These are phyloP conservation scores for Scomber japonicus DNA, from an alignment of 2,113 vertebrate species.

Conservation along the genomic window DNA sequence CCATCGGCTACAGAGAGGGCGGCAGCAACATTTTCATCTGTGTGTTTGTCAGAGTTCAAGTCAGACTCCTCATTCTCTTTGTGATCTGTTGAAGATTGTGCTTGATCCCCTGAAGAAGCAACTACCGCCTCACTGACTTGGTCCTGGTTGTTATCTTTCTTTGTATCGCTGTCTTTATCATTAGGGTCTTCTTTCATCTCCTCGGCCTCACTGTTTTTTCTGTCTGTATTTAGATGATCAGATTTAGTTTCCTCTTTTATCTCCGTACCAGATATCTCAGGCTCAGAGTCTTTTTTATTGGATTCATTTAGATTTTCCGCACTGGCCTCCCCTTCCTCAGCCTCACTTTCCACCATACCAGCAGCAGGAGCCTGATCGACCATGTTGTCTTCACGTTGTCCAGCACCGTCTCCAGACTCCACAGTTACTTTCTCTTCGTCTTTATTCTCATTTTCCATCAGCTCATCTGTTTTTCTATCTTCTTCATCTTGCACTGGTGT, in stretches of 20 bases:
- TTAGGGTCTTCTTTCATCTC: constrained; percentile 29
- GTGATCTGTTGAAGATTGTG: background rate
- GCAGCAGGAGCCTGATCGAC: background rate
- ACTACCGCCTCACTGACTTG: background rate
- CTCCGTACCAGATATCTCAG: background rate
- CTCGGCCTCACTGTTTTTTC: background rate
- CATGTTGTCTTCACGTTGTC: constrained; percentile 3
- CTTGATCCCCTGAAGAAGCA: constrained; percentile 2
- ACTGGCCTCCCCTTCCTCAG: background rate
- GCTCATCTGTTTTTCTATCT: constrained; percentile 16
- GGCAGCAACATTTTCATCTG: background rate
- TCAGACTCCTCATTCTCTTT: constrained; percentile 1
- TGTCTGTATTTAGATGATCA: background rate
- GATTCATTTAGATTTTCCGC: constrained; percentile 19
- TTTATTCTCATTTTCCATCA: background rate
- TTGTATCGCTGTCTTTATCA: constrained; percentile 21
- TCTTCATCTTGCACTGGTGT: background rate
- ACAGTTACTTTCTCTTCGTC: constrained; percentile 6
- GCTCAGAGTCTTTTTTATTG: background rate
- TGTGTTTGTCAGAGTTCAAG: background rate
- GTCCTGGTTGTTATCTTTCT: background rate
- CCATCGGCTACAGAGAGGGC: constrained; percentile 7
- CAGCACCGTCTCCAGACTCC: constrained; percentile 10
- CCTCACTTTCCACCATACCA: constrained; percentile 4
- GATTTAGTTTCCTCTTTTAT: constrained; percentile 20